A percentile compares a stretch with the other conserved stretches of the same genome.
phyloP scores from a whole-genome alignment of 1,140 invertebrate species.

The Metopolophium dirhodum region DNA sequence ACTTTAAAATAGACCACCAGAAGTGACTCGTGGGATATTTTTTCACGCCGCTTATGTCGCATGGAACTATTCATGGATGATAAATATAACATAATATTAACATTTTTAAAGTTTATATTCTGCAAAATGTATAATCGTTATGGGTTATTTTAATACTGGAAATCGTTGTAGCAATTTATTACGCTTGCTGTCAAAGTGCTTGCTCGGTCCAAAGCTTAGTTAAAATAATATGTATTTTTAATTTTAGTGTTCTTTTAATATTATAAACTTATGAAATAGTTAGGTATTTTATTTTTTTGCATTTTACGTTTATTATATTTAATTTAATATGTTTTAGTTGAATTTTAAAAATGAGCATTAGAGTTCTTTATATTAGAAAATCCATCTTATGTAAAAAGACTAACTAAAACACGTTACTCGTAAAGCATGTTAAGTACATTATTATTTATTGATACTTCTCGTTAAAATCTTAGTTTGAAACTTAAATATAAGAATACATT shows the following conservation, averaged over 20 bases:
- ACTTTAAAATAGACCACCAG: conserved; percentile 52
- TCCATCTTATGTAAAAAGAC: background rate
- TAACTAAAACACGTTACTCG: background rate
- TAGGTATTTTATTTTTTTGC: background rate
- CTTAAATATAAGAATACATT: background rate
- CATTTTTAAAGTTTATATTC: background rate
- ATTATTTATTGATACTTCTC: background rate
- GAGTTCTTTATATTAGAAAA: background rate
- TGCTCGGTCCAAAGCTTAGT: too few relatives aligned
- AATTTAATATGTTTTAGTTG: background rate
- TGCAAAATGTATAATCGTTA: background rate
- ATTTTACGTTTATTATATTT: background rate
- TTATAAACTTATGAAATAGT: background rate
- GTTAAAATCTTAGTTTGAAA: background rate
- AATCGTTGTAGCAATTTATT: background rate
- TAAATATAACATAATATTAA: background rate
- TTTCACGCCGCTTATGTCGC: conserved; percentile 39
- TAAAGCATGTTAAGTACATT: background rate
- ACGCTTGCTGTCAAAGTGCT: background rate
- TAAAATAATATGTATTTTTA: background rate
- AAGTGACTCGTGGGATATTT: conserved; percentile 22
- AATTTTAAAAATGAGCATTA: background rate
- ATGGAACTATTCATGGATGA: conserved; percentile 18
- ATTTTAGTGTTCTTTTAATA: background rate
- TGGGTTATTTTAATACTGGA: background rate